Conservation (phyloP, 1,140 invertebrate genomes). For the Ostrea denselamellosa region DNA sequence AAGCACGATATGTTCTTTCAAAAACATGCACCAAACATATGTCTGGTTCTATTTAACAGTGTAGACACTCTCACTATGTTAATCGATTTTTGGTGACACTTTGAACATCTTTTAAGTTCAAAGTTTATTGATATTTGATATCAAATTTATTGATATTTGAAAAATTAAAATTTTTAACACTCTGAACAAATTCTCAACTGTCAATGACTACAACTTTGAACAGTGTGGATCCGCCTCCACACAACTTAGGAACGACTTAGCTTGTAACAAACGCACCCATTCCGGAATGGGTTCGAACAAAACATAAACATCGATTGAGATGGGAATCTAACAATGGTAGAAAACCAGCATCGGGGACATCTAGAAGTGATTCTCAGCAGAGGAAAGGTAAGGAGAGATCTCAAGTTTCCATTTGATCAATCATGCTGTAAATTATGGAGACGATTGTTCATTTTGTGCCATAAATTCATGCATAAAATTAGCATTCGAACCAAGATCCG, state of each 20-base stretch:
- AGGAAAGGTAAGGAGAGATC: neutral
- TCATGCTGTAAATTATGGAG: neutral
- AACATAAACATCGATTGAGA: neutral
- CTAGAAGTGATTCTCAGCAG: neutral
- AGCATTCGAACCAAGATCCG: conserved; percentile 36
- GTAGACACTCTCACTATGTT: too few relatives aligned
- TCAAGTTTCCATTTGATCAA: neutral
- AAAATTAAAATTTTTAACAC: too few relatives aligned
- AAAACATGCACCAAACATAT: too few relatives aligned
- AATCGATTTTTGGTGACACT: too few relatives aligned
- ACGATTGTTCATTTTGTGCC: neutral
- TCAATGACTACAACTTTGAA: too few relatives aligned
- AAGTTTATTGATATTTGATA: too few relatives aligned
- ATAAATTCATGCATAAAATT: neutral
- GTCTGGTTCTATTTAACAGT: too few relatives aligned
- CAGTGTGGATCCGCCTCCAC: neutral
- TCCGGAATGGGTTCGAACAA: conserved; percentile 35
- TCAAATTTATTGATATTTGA: too few relatives aligned
- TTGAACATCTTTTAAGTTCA: too few relatives aligned
- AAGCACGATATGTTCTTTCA: too few relatives aligned
- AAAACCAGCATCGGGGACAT: neutral
- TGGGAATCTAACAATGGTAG: neutral
- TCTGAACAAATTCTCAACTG: too few relatives aligned
- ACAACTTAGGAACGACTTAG: conserved; percentile 1
- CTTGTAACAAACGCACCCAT: neutral